Conservation (phyloP, 1,140 invertebrate genomes). For the Drosophila ambigua region DNA sequence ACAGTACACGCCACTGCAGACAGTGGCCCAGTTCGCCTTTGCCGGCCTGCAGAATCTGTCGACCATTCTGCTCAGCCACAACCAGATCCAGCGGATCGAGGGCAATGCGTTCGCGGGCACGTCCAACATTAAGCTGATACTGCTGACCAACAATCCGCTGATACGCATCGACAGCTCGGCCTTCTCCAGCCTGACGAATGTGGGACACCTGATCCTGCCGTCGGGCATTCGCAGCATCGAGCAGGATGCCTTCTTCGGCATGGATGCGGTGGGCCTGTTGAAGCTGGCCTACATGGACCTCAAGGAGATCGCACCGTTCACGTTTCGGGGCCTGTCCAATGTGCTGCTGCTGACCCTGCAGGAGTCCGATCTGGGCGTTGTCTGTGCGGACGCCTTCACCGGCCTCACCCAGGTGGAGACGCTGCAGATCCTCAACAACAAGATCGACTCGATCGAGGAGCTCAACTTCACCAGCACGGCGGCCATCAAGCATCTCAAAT, state of each 20-base stretch:
- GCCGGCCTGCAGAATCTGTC: constrained; percentile 92
- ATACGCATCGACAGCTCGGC: constrained; percentile 89
- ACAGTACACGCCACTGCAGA: constrained; percentile 90
- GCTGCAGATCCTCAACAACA: constrained; percentile 91
- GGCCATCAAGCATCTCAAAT: constrained; percentile 87
- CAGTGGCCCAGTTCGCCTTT: constrained; percentile 91
- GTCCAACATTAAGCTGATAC: constrained; percentile 90
- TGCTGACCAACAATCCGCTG: constrained; percentile 91
- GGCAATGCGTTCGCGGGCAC: constrained; percentile 92
- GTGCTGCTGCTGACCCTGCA: constrained; percentile 90
- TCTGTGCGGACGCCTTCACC: constrained; percentile 89
- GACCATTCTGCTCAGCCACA: constrained; percentile 89
- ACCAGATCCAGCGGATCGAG: constrained; percentile 91
- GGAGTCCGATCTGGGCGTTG: constrained; percentile 91
- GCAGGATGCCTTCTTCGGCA: constrained; percentile 90
- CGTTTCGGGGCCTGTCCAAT: constrained; percentile 90
- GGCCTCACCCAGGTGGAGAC: constrained; percentile 88
- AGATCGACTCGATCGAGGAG: constrained; percentile 91
- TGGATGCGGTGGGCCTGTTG: constrained; percentile 90
- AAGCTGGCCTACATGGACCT: constrained; percentile 93
- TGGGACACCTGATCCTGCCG: constrained; percentile 90
- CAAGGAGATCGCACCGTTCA: constrained; percentile 87
- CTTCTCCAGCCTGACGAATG: constrained; percentile 91
- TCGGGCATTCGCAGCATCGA: constrained; percentile 90
- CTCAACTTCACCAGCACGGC: constrained; percentile 88